Conservation (phyloP, 2,797 vertebrate species). For the Numenius phaeopus region DNA sequence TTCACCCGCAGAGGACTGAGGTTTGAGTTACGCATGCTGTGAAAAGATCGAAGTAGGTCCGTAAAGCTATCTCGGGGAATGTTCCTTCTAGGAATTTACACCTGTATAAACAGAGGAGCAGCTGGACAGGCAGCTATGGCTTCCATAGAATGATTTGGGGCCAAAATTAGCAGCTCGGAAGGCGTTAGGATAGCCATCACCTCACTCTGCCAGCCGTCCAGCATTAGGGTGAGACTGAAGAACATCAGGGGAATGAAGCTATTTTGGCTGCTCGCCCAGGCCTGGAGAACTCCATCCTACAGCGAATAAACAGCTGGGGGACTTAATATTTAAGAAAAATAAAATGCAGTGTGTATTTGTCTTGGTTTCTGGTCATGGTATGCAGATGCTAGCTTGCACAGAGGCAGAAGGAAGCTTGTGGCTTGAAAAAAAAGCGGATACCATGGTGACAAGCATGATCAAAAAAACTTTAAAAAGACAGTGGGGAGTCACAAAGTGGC, state of each 20-base stretch:
- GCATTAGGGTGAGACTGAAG: background rate
- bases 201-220: background rate
- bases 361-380: background rate
- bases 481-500: background rate
- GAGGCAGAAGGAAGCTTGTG: background rate
- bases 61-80: background rate
- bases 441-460: background rate
- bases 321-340: background rate
- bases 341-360: background rate
- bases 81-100: background rate
- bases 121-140: background rate
- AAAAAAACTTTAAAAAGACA: background rate
- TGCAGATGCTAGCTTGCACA: background rate
- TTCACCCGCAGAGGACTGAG: background rate
- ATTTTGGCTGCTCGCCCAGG: constrained; percentile 3
- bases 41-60: background rate
- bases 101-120: background rate
- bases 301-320: constrained; percentile 22
- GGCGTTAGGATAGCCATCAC: background rate
- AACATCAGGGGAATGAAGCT: background rate
- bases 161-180: background rate
- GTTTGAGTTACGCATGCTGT: background rate
- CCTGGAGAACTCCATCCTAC: background rate
- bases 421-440: background rate
- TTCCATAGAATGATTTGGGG: background rate